These are phyloP conservation scores for Pollachius pollachius DNA, from an alignment of 2,113 vertebrate species.

Conservation along the genomic window DNA sequence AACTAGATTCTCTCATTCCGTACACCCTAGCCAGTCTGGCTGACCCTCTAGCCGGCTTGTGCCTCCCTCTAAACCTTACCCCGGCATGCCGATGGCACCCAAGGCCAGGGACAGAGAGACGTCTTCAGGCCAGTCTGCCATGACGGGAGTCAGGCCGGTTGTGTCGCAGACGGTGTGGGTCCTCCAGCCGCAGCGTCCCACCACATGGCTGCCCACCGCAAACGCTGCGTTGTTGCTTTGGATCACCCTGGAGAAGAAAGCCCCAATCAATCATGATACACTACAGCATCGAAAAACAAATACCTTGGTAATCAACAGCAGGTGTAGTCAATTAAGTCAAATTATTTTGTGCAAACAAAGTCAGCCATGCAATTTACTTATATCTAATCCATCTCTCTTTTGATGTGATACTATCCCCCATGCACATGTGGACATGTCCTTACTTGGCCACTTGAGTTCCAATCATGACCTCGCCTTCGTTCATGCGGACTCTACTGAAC, in stretches of 20 bases:
- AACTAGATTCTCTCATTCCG: neutral
- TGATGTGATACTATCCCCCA: neutral
- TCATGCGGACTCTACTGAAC: slow-evolving; percentile 65
- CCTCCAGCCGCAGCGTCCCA: slow-evolving; percentile 76
- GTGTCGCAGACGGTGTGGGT: slow-evolving; percentile 78
- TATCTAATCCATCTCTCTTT: neutral
- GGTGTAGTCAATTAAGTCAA: no score
- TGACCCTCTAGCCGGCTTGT: neutral
- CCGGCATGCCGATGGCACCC: slow-evolving; percentile 84
- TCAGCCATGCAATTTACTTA: neutral
- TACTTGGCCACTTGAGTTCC: slow-evolving; percentile 88
- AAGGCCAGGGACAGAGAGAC: slow-evolving; percentile 81
- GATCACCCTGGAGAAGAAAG: slow-evolving; percentile 69
- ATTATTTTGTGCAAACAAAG: no score
- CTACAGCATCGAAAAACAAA: neutral
- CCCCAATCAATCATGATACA: neutral
- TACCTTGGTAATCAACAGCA: no score
- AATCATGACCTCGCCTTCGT: slow-evolving; percentile 82
- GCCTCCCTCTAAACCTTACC: slow-evolving; percentile 62
- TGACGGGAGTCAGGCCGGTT: slow-evolving; percentile 59
- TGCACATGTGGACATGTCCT: slow-evolving; percentile 29
- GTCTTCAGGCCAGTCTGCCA: slow-evolving; percentile 74
- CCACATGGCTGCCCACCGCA: slow-evolving; percentile 65
- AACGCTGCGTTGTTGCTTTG: slow-evolving; percentile 82
- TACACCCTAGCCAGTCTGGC: no score